Percentiles rank a stretch among this genome's conserved stretches.
phyloP scores from a whole-genome alignment of 2,797 vertebrate genomes.

The Chelmon rostratus region DNA sequence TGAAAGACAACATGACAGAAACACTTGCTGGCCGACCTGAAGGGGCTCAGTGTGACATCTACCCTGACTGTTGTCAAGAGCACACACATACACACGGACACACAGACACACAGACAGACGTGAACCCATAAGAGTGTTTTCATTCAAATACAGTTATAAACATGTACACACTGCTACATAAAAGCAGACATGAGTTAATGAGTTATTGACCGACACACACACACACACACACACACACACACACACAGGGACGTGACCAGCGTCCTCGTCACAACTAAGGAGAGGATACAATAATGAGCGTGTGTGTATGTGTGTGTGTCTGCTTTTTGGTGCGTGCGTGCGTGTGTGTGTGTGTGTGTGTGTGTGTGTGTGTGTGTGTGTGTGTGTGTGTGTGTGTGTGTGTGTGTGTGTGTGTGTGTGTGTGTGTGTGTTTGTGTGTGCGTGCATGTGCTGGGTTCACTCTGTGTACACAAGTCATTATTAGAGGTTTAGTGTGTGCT shows the following conservation, averaged over 20 bases:
- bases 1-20: slow-evolving; percentile 82
- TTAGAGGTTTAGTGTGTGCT: slow-evolving; percentile 81
- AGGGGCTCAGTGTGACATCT: slow-evolving; percentile 69
- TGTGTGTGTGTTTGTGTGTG: slow-evolving; percentile 37
- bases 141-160: slow-evolving; percentile 69
- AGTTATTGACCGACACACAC: slow-evolving; percentile 73
- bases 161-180: slow-evolving; percentile 73
- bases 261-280: slow-evolving; percentile 47
- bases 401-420: slow-evolving; percentile 36
- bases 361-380: slow-evolving; percentile 31
- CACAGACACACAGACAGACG: slow-evolving; percentile 2
- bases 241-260: slow-evolving; percentile 47
- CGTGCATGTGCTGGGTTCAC: slow-evolving; percentile 54
- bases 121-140: slow-evolving; percentile 46
- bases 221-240: slow-evolving; percentile 7
- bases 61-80: slow-evolving; percentile 42
- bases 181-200: slow-evolving; percentile 74
- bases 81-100: not conserved
- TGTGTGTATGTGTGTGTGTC: slow-evolving; percentile 18
- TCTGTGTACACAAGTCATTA: slow-evolving; percentile 82
- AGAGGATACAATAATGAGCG: slow-evolving; percentile 41
- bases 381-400: slow-evolving; percentile 24
- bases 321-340: slow-evolving; percentile 41
- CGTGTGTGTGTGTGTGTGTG: slow-evolving; percentile 33
- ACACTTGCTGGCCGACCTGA: slow-evolving; percentile 74